Conservation (phyloP, 1,140 invertebrate genomes). For the Euura lappo region DNA sequence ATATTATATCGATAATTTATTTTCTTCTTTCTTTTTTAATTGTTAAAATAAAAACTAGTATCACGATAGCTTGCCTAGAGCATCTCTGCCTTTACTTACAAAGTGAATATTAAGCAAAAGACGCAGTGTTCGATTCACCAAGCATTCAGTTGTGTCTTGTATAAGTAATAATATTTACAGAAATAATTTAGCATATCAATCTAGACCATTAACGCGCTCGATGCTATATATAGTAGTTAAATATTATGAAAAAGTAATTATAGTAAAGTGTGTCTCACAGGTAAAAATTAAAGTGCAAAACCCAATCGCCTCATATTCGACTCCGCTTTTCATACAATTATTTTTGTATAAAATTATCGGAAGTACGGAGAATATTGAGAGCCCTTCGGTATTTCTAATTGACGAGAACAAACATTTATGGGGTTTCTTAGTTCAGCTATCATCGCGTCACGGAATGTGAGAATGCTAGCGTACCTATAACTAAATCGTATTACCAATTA, state of each 20-base stretch:
- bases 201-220: not conserved
- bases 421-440: not conserved
- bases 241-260: not conserved
- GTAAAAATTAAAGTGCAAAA: not conserved
- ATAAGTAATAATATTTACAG: slow-evolving; percentile 21
- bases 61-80: not conserved
- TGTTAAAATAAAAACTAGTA: not conserved
- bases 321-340: not conserved
- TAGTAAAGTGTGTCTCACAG: not conserved
- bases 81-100: not conserved
- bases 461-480: not conserved
- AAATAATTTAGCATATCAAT: slow-evolving; percentile 20
- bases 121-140: not conserved
- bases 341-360: not conserved
- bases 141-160: not conserved
- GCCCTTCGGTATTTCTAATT: not conserved
- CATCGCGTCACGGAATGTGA: not conserved
- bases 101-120: not conserved
- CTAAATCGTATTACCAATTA: not conserved
- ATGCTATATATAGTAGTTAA: not conserved
- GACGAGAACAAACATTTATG: not conserved
- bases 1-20: not conserved
- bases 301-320: not conserved
- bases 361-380: not conserved
- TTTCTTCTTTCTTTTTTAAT: not conserved